Evolutionary conservation across 2,113 vertebrate genomes (phyloP).

Genomic region (Sphaerodactylus townsendi): DNA sequence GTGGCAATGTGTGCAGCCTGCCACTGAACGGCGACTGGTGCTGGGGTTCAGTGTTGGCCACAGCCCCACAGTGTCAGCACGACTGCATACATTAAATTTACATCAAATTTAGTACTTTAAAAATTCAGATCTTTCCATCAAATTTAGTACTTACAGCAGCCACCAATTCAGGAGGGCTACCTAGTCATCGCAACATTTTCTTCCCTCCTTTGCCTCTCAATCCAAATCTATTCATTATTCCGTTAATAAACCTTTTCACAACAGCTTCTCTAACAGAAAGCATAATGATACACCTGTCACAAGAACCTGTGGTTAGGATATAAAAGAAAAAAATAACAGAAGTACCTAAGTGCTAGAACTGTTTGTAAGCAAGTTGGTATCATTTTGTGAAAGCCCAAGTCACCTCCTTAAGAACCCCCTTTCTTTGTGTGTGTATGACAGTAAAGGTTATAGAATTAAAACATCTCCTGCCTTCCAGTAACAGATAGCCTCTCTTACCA

Average conservation of each 20-base stretch:
- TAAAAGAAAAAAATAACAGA: not conserved
- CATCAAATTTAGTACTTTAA: too few relatives aligned
- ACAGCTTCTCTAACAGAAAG: not conserved
- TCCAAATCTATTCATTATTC: not conserved
- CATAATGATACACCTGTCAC: not conserved
- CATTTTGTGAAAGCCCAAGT: not conserved
- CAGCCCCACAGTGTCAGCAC: too few relatives aligned
- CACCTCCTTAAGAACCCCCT: not conserved
- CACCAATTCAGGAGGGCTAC: slow-evolving; percentile 12
- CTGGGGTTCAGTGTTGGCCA: too few relatives aligned
- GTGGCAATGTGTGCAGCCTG: too few relatives aligned
- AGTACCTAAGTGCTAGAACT: not conserved
- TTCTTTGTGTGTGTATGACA: too few relatives aligned
- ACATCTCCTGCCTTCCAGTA: too few relatives aligned
- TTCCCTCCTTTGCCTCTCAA: not conserved
- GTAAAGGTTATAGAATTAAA: too few relatives aligned
- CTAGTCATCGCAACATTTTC: slow-evolving; percentile 10
- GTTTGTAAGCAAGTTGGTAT: not conserved
- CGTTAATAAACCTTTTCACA: slow-evolving; percentile 18
- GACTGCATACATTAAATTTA: too few relatives aligned
- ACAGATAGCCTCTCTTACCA: too few relatives aligned
- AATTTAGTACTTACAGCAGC: slow-evolving; percentile 34
- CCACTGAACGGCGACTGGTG: too few relatives aligned
- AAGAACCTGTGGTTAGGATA: slow-evolving; percentile 1
- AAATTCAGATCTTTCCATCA: too few relatives aligned